Percentiles rank a stretch among this genome's conserved stretches.
These are phyloP conservation scores for Microctenopoma steveboyesi DNA, from an alignment of 2,797 vertebrate genomes.

Conservation along the genomic window DNA sequence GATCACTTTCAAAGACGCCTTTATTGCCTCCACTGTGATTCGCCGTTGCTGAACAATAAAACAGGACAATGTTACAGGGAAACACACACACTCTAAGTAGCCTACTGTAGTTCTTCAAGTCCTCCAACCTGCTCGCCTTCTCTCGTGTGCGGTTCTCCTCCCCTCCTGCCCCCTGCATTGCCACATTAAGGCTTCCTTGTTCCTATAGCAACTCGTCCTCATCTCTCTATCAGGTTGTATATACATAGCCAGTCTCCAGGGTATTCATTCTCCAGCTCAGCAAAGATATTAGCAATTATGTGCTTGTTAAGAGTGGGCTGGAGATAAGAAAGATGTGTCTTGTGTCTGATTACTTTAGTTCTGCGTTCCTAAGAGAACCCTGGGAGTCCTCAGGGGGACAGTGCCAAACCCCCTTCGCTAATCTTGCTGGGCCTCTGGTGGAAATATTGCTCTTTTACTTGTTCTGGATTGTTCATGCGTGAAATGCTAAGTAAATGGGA, in stretches of 20 bases:
- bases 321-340: constrained; percentile 80
- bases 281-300: constrained; percentile 84
- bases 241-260: constrained; percentile 78
- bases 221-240: constrained; percentile 73
- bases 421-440: constrained; percentile 55
- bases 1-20: constrained; percentile 28
- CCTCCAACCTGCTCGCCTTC: constrained; percentile 38
- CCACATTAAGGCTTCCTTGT: constrained; percentile 71
- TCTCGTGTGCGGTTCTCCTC: constrained; percentile 12
- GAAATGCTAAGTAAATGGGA: constrained; percentile 74
- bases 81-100: neutral
- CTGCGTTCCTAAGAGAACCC: constrained; percentile 68
- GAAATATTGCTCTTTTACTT: constrained; percentile 76
- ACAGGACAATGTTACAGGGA: constrained; percentile 11
- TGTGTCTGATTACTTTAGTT: constrained; percentile 77
- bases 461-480: constrained; percentile 78
- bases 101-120: constrained; percentile 22
- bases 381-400: constrained; percentile 58
- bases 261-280: constrained; percentile 73
- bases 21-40: constrained; percentile 22
- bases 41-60: constrained; percentile 5
- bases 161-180: constrained; percentile 50
- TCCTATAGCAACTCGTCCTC: constrained; percentile 76
- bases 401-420: constrained; percentile 49
- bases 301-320: constrained; percentile 80